These are phyloP conservation scores for Dynastes maya DNA, from an alignment of 2,888 invertebrate genomes.

Conservation along the genomic window DNA sequence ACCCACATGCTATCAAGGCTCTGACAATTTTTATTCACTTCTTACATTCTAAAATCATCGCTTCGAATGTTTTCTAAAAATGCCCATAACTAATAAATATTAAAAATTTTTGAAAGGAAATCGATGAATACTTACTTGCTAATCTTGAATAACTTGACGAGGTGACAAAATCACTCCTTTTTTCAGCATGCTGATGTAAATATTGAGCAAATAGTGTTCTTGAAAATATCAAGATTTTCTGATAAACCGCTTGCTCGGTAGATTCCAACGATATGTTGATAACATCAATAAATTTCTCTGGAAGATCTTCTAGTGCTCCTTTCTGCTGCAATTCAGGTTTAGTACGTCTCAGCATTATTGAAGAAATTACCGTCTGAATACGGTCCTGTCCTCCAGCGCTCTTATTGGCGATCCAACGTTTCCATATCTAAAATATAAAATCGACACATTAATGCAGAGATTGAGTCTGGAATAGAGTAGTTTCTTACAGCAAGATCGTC, in stretches of 20 bases:
- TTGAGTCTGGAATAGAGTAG: no score
- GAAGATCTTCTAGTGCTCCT: conserved; percentile 78
- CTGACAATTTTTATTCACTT: no score
- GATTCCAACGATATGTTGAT: conserved; percentile 77
- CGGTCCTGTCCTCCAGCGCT: conserved; percentile 84
- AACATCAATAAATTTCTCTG: conserved; percentile 74
- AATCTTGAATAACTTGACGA: conserved; percentile 1
- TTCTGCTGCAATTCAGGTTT: conserved; percentile 83
- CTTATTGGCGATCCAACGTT: conserved; percentile 92
- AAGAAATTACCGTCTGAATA: conserved; percentile 88
- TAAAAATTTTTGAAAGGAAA: not conserved
- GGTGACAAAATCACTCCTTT: conserved; percentile 58
- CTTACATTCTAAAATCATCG: no score
- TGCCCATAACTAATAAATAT: no score
- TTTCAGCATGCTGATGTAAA: conserved; percentile 83
- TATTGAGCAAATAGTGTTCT: conserved; percentile 84
- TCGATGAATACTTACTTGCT: conserved; percentile 20
- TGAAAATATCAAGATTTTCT: conserved; percentile 81
- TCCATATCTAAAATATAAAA: conserved; percentile 80
- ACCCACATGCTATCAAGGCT: no score
- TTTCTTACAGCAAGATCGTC: conserved; percentile 81
- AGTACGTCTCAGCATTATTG: conserved; percentile 89
- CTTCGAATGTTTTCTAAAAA: no score
- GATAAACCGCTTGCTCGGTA: conserved; percentile 85
- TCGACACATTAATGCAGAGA: not conserved